Conservation (phyloP, 37 sponge, comb jelly and placozoan species). For the Mnemiopsis leidyi region DNA sequence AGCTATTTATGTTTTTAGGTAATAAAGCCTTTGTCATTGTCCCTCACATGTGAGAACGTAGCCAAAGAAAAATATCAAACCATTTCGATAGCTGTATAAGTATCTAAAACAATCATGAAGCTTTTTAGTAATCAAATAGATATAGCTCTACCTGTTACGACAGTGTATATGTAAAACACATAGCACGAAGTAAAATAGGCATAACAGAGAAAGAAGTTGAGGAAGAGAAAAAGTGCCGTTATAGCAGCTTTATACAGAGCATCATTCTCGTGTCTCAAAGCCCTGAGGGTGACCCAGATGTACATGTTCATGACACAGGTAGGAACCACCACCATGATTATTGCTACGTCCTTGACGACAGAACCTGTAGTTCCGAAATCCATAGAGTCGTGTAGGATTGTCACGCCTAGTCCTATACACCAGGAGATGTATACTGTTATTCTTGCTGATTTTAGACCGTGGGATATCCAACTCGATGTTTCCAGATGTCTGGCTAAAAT, state of each 20-base stretch:
- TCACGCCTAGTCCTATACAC: not conserved
- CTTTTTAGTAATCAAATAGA: no score
- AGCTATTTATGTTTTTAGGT: no score
- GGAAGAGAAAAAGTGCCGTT: conserved; percentile 26
- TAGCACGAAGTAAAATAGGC: conserved; percentile 33
- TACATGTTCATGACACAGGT: conserved; percentile 14
- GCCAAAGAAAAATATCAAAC: no score
- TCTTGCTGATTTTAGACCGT: not conserved
- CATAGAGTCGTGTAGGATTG: conserved; percentile 37
- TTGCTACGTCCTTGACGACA: conserved; percentile 24
- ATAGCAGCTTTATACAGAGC: not conserved
- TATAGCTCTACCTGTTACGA: not conserved
- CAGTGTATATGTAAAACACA: conserved; percentile 23
- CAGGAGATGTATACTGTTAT: not conserved
- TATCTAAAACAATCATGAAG: no score
- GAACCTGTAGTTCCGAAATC: not conserved
- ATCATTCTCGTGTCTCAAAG: not conserved
- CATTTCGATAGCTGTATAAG: no score
- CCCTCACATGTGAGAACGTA: no score
- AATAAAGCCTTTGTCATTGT: no score
- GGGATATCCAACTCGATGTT: not conserved
- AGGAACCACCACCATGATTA: not conserved
- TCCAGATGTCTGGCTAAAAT: not conserved
- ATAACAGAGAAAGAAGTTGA: conserved; percentile 29
- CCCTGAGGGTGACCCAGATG: not conserved